Base-by-base conservation (phyloP, 2,797 vertebrate species). In the Enteromius viviparus region DNA sequence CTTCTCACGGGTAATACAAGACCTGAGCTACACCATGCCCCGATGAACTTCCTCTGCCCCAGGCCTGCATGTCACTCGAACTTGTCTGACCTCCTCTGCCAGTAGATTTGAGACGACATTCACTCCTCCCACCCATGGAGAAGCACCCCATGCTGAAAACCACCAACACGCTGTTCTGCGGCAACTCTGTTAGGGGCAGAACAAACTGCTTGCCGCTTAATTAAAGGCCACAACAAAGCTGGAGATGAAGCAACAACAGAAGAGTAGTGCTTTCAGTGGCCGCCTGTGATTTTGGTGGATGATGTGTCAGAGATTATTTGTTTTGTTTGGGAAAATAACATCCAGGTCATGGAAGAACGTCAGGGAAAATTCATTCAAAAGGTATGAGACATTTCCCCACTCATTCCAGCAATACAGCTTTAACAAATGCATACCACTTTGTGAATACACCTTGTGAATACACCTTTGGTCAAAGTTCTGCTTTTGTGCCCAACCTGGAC, bases 41-140 rank as follows among this genome's bases (percentile, higher is more conserved):
- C 21, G 34, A 58, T 87, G 85, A 85, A 89, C 87, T 84, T 89
- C 79, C 79, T 72, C 64, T 87, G 87, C 72, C 74, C 79, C 69
- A 40, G 78, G 47, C 70, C 53, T 85, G 69, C 32, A 69, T 72
- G 51, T 81, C 79, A 78, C 72, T 76, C 19, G 55, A 82, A 82
- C 82, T 86, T 45, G 55, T 78, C 81, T 85, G 76, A 82, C 76
- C 65, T 86, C 49, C 68, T 68, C 19, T 78, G 77, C 65, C 68
- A 78, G 49, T 72, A 55, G 75, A 76, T 84, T 80, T 81, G 26
- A 85, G 80, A 76, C 23, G 29, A 84, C 79, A 85, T 77, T 79
- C 76, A 62, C 68, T 76, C 58, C 75, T 83, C 79, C 83, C 82
- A 81, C 75, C 71, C 78, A 75, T 53, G 11, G 78, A 80, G 75